Evolutionary conservation across 1,140 invertebrate species (phyloP).

Genomic region (Drosophila repletoides): DNA sequence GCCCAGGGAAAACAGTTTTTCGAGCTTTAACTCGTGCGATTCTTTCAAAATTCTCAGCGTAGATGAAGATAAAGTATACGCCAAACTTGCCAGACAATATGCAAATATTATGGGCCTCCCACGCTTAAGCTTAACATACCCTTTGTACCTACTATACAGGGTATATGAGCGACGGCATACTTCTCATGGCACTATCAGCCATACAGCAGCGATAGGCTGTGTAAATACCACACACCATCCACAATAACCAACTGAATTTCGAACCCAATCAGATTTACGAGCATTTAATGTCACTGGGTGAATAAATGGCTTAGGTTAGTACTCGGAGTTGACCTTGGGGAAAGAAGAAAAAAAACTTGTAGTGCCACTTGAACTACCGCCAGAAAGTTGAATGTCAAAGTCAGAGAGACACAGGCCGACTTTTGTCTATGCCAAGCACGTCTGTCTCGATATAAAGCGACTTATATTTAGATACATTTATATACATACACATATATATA

Average conservation of each 20-base stretch:
- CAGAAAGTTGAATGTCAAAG: constrained; percentile 50
- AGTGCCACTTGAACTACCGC: constrained; percentile 44
- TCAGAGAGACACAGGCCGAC: constrained; percentile 10
- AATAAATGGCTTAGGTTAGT: constrained; percentile 46
- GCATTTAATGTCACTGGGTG: constrained; percentile 31
- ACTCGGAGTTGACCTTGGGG: constrained; percentile 26
- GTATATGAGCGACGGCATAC: constrained; percentile 7
- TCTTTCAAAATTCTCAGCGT: too few relatives aligned
- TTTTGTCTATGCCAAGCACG: constrained; percentile 42
- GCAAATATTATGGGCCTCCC: too few relatives aligned
- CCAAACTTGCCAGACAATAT: too few relatives aligned
- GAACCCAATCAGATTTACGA: too few relatives aligned
- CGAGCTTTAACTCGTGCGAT: too few relatives aligned
- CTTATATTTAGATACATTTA: too few relatives aligned
- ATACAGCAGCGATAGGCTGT: constrained; percentile 36
- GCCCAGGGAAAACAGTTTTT: too few relatives aligned
- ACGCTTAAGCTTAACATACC: too few relatives aligned
- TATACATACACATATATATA: background rate
- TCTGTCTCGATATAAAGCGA: too few relatives aligned
- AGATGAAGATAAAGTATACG: too few relatives aligned
- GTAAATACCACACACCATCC: constrained; percentile 23
- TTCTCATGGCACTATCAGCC: constrained; percentile 4
- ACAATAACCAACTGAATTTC: background rate
- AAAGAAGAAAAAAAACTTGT: background rate
- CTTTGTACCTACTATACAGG: too few relatives aligned